phyloP scores from a whole-genome alignment of 1,140 invertebrate species.

The Diorhabda elongata region DNA sequence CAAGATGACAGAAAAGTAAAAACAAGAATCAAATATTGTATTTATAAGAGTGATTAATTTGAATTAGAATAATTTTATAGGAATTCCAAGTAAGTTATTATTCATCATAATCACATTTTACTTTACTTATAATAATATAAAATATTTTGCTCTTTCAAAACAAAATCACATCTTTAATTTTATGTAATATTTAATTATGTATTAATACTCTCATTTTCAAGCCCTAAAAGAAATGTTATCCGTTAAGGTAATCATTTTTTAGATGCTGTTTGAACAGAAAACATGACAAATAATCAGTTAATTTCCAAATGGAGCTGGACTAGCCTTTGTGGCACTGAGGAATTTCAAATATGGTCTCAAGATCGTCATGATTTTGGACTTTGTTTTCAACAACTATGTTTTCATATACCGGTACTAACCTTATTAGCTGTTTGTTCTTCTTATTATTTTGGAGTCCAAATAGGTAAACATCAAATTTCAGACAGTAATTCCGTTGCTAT shows the following conservation, averaged over 20 bases:
- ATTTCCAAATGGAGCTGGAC: constrained; percentile 65
- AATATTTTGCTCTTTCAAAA: too few species aligned
- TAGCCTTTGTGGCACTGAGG: constrained; percentile 65
- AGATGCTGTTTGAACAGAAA: not conserved
- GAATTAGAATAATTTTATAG: too few species aligned
- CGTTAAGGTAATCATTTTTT: not conserved
- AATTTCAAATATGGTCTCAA: constrained; percentile 61
- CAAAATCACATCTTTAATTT: too few species aligned
- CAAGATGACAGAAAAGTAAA: too few species aligned
- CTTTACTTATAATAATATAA: too few species aligned
- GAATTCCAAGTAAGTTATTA: too few species aligned
- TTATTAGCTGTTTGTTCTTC: constrained; percentile 68
- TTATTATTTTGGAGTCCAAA: constrained; percentile 63
- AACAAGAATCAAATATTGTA: too few species aligned
- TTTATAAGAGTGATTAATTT: too few species aligned
- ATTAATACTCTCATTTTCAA: too few species aligned
- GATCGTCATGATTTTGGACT: constrained; percentile 67
- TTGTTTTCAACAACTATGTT: constrained; percentile 75
- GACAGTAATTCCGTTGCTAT: constrained; percentile 44
- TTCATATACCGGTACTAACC: constrained; percentile 59
- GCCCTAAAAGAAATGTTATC: too few species aligned
- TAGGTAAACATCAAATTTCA: constrained; percentile 44
- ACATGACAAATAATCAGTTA: not conserved
- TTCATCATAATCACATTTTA: too few species aligned
- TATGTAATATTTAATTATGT: too few species aligned